Base-by-base conservation (phyloP, 1,140 invertebrate species). In the Steinernema khuongi region DNA sequence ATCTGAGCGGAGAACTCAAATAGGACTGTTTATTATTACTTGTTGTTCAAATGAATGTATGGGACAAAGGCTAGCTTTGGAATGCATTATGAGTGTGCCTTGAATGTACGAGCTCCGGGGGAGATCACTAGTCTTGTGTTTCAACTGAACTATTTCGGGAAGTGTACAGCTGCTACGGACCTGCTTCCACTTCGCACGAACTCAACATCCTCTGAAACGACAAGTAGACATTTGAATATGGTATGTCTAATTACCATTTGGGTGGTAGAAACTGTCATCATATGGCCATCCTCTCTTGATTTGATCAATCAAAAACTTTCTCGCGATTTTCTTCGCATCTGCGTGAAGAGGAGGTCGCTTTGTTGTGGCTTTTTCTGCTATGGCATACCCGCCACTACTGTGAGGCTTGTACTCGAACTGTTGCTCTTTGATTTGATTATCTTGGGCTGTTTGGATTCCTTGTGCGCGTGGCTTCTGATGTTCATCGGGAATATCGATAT, bases 201-300 rank as follows among this genome's bases (percentile, higher is more conserved):
- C 0, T 68, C 67, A 29, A 74, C 72, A 1, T 74, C 41, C 41
- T 77, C 75, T 77, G 71, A 33, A 77, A 75, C 2, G n/a, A n/a
- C n/a, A n/a, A 28, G 43, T 2, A 19, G 31, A 18, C 60, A 68
- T 29, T 17, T 72, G 70, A 67, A 1, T 71, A 11, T 11, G 33
- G 14, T 1, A 22, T 19, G 44, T 70, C 41, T 22, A 73, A 30
- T 31, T 19, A 74, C 50, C 50, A 77, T 74, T 74, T 69, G 76
- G 76, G 72, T 70, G 44, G 26, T 77, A 77, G 66, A 77, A 77
- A 1, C 68, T 50, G 30, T 77, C 76, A 30, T 77, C 74, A 33
- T 77, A 77, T 11, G 76, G 76, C 76, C 76, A 77, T n/a, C 76
- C 76, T 31, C 73, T 77, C 50, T 71, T 77, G 30, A 77, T 74